Base-by-base conservation (phyloP, 2,888 invertebrate genomes). In the Lymantria monacha region DNA sequence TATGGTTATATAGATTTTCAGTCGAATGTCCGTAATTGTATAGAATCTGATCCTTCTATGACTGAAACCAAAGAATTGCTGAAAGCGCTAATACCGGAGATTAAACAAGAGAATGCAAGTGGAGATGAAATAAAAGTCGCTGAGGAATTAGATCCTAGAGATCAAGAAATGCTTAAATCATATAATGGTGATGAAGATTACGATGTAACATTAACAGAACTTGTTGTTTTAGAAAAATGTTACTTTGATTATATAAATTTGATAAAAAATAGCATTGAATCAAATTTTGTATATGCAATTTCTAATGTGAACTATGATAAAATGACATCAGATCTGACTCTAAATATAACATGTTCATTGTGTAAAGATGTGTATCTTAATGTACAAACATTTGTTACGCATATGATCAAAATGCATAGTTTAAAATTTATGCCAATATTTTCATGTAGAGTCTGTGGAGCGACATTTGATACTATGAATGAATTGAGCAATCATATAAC, bases 151-250 rank as follows among this genome's bases (percentile, higher is more conserved):
- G 42, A 70, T 53, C 46, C 58, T 30, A 11, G 66, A 65, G 46
- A 37, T 42, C 55, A 64, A 44, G 70, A 74, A 43, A 47, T 70
- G 22, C 54, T 65, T 30, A 77, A 74, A 53, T 63, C 66, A 12
- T 91, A 90, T 54, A 75, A 75, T 59, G 91, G 91, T 0, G 79
- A 83, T 47, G 81, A 85, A 61, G 91, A 91, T 51, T 90, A 88
- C 70, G 92, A 92, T 70, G 76, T 90, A 1, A 89, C 92, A 13
- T 66, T 82, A 30, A 79, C 83, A 37, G 92, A 92, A 63, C 60
- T 92, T 12, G 73, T 92, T n/a, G 56, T 88, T 7, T 59, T 91
- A 30, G 81, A 91, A 42, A 82, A 85, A 58, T 81, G 83, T 55
- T 92, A 88, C 57, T 82, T 76, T 62, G 84, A 92, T 12, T 91